Evolutionary conservation across 92 coral and sea anemone genomes (phyloP), one percentile per base, ranked within the genome.

Genomic region (Epizoanthus scotinus): DNA sequence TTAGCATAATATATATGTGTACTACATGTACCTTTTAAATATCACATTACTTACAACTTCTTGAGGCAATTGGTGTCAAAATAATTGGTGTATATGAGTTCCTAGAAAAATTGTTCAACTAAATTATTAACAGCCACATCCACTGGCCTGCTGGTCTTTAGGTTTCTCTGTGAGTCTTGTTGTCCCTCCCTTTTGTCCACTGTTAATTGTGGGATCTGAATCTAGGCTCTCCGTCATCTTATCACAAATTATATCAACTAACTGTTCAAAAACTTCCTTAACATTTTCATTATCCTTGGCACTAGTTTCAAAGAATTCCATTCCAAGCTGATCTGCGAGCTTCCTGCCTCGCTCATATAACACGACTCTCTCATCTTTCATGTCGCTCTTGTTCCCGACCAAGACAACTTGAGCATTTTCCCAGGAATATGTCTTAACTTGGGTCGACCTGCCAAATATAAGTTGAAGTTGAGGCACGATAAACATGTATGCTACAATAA

Each of bases 191-290:
- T 95, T 95, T 78, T 94, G 97, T 18, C 99, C 99, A 67, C 96
- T 94, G 70, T 93, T 86, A 59, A 91, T 91, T 0, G 99, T 95
- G 21, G 99, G 99, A 78, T 95, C 99, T 12, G 94, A 86, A 87
- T 95, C 99, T 86, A 95, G 84, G 70, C 96, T 95, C 85, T 95
- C 98, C 0, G 99, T 91, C 99, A 95, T 95, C 91, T 95, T 95
- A 82, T 95, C 99, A 40, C 99, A 95, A 54, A 95, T 95, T 83
- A 95, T 95, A 86, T 95, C 99, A 13, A 95, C 99, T 71, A 95
- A 90, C 22, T 97, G 93, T 77, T 95, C 99, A 91, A 95, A 95
- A 78, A 95, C 99, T 78, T 95, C 94, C 82, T 95, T 95, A 24
- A 95, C 99, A 85, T 95, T 89, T 50, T 79, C 63, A 60, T 95